Evolutionary conservation across 2,113 vertebrate genomes (phyloP).

Genomic region (Sprattus sprattus): DNA sequence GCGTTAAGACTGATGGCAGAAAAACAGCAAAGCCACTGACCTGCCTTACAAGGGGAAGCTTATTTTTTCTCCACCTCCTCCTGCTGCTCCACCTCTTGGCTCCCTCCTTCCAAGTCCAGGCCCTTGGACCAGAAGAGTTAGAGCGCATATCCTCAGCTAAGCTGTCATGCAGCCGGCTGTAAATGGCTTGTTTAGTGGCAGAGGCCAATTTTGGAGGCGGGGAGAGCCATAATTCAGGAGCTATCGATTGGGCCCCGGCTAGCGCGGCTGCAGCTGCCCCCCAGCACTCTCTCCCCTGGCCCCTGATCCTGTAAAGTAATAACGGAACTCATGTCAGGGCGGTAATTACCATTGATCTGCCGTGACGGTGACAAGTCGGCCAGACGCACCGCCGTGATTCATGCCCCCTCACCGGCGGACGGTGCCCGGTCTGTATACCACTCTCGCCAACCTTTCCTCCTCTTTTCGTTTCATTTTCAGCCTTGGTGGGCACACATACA

Average conservation of each 20-base stretch:
- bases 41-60: neutral
- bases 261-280: conserved; percentile 61
- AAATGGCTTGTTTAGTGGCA: conserved; percentile 86
- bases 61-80: neutral
- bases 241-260: conserved; percentile 84
- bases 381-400: conserved; percentile 82
- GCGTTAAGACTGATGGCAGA: neutral
- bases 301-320: conserved; percentile 98
- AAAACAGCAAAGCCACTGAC: neutral
- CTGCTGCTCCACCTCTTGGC: neutral
- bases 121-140: conserved; percentile 73
- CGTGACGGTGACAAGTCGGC: conserved; percentile 86
- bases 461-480: conserved; percentile 9
- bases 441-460: neutral
- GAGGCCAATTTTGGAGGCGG: conserved; percentile 81
- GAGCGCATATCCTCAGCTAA: conserved; percentile 76
- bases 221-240: conserved; percentile 88
- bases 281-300: conserved; percentile 82
- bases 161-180: conserved; percentile 73
- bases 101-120: conserved; percentile 33
- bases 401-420: conserved; percentile 63
- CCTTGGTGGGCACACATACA: conserved; percentile 1
- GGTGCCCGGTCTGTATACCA: neutral
- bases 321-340: conserved; percentile 95
- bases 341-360: conserved; percentile 99